phyloP scores from a whole-genome alignment of 2,888 invertebrate species.

The Stenichneumon culpator region DNA sequence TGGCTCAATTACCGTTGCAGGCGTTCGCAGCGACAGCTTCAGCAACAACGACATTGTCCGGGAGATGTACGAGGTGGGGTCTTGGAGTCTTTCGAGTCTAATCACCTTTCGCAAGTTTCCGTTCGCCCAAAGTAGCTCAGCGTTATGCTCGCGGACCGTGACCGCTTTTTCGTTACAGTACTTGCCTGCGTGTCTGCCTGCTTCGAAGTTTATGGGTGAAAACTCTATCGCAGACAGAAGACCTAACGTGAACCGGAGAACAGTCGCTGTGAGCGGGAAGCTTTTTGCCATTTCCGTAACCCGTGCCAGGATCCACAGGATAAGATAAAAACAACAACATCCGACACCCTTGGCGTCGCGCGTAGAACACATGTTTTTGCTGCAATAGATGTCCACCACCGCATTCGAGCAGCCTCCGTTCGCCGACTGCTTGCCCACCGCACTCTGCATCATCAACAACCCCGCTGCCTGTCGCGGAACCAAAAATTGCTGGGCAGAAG shows the following conservation, averaged over 20 bases:
- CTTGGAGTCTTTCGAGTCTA: slow-evolving; percentile 60
- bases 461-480: slow-evolving; percentile 14
- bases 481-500: slow-evolving; percentile 36
- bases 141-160: slow-evolving; percentile 14
- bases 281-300: slow-evolving; percentile 35
- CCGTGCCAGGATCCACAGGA: slow-evolving; percentile 35
- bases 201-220: slow-evolving; percentile 23
- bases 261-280: slow-evolving; percentile 16
- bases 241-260: slow-evolving; percentile 12
- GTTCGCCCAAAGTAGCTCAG: slow-evolving; percentile 25
- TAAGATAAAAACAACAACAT: slow-evolving; percentile 21
- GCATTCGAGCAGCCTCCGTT: slow-evolving; percentile 23
- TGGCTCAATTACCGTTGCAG: slow-evolving; percentile 69
- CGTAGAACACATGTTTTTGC: slow-evolving; percentile 52
- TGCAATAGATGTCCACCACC: slow-evolving; percentile 38
- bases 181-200: slow-evolving; percentile 24
- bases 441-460: slow-evolving; percentile 13
- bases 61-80: slow-evolving; percentile 36
- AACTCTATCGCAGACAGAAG: slow-evolving; percentile 11
- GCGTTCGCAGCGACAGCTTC: slow-evolving; percentile 34
- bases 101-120: slow-evolving; percentile 65
- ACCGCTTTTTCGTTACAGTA: slow-evolving; percentile 14
- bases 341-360: slow-evolving; percentile 46
- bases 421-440: slow-evolving; percentile 3
- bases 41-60: slow-evolving; percentile 25